Evolutionary conservation across 2,113 vertebrate species (phyloP), one percentile per base, ranked within the genome.

Genomic region (Micronisus gabar): DNA sequence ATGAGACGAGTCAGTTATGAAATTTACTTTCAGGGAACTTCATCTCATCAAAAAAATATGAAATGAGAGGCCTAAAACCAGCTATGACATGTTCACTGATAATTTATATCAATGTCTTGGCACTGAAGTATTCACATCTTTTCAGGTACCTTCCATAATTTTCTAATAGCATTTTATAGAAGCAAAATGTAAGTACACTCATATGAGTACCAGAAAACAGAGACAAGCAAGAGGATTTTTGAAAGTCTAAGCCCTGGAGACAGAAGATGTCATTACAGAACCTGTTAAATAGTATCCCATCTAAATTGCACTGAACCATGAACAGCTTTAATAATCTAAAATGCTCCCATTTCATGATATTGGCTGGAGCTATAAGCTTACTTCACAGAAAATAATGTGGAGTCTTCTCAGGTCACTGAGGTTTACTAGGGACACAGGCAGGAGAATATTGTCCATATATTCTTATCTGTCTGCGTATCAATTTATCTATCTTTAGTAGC

Each of bases 271-370:
- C 38, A 34, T 45, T 59, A 45, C 32, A 67, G 47, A 78, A 74
- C 41, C 68, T 67, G 12, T 66, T 47, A 89, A 94, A 81, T 59
- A 71, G 78, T 11, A 15, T 63, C 56, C 11, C 29, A 70, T 78
- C 21, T 87, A 90, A 95, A 86, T 81, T 94, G 20, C 55, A 62
- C 41, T 75, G 52, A 84, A 63, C n/a, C 40, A 59, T 85, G 43
- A 92, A 66, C n/a, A 83, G 27, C 18, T 84, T 67, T 93, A 81
- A 65, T 83, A 85, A 55, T 81, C n/a, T 71, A 56, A 94, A 94
- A 81, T 91, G 36, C 7, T 89, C 10, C 21, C 8, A 72, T 89
- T 89, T 81, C 25, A 45, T 71, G 18, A 4, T 48, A 82, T 52
- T 43, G 23, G 25, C 47, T 55, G 22, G 9, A 93, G 7, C 14